These are phyloP conservation scores for Charina bottae DNA, from an alignment of 2,113 vertebrate genomes.

Conservation along the genomic window DNA sequence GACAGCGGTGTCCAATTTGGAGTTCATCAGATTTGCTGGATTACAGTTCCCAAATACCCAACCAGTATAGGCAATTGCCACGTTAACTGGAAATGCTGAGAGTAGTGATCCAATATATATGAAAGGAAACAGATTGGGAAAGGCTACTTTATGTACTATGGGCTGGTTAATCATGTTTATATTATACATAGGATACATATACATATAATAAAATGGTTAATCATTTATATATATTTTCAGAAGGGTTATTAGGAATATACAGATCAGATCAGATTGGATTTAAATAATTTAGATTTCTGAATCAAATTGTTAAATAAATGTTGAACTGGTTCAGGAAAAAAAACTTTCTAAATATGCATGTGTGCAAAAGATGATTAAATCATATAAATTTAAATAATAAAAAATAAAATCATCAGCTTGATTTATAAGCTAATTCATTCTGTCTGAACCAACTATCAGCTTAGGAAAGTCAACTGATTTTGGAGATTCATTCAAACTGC, in stretches of 20 bases:
- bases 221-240: no score
- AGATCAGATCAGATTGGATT: neutral
- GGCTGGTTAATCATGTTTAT: neutral
- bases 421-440: neutral
- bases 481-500: neutral
- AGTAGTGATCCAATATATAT: neutral
- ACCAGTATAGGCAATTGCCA: neutral
- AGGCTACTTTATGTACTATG: neutral
- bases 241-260: no score
- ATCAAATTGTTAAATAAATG: neutral
- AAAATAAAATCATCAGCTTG: neutral
- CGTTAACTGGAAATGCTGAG: neutral
- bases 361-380: neutral
- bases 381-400: no score
- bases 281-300: neutral
- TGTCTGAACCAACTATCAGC: neutral
- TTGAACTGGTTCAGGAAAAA: neutral
- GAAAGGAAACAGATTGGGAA: neutral
- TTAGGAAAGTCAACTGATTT: neutral
- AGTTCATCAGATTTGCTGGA: neutral
- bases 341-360: neutral
- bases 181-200: no score
- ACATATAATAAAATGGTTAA: no score
- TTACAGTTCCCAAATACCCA: neutral
- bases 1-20: neutral